Percentiles rank a stretch among this genome's conserved stretches.
Evolutionary conservation across 2,888 invertebrate genomes (phyloP).

Genomic region (Drosophila aldrichi): DNA sequence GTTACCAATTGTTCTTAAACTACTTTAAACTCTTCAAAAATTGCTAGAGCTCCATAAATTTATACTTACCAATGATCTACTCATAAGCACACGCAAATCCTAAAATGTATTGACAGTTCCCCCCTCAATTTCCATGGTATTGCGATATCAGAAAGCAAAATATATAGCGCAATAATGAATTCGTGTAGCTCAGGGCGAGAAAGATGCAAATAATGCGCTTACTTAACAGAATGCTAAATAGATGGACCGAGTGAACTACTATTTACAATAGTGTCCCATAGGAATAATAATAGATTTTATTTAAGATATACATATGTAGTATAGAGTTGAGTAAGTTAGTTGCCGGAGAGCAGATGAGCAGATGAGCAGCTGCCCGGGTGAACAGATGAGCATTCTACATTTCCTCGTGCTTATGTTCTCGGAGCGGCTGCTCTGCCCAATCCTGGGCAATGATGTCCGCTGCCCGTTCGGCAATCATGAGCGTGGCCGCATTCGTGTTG

Average conservation of each 20-base stretch:
- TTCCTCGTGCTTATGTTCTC: conserved; percentile 36
- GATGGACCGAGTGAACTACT: not conserved
- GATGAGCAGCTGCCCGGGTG: not conserved
- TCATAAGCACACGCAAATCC: no score
- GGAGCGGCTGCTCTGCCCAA: conserved; percentile 52
- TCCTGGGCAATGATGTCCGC: conserved; percentile 86
- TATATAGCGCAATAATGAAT: conserved; percentile 13
- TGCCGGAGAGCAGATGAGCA: not conserved
- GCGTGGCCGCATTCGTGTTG: conserved; percentile 93
- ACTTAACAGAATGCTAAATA: not conserved
- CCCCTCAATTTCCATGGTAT: not conserved
- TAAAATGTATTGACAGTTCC: no score
- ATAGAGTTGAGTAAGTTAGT: not conserved
- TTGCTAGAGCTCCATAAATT: no score
- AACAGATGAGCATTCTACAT: conserved; percentile 12
- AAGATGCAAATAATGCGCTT: not conserved
- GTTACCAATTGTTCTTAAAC: no score
- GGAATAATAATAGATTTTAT: not conserved
- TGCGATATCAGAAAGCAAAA: not conserved
- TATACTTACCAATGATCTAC: no score
- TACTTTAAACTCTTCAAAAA: no score
- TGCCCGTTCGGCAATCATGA: conserved; percentile 94
- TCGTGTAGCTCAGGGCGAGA: conserved; percentile 1
- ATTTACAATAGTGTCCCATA: no score
- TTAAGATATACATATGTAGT: not conserved